Percentiles rank a stretch among this genome's conserved stretches.
These are phyloP conservation scores for Aleadryas rufinucha DNA, from an alignment of 2,113 vertebrate genomes.

Conservation along the genomic window DNA sequence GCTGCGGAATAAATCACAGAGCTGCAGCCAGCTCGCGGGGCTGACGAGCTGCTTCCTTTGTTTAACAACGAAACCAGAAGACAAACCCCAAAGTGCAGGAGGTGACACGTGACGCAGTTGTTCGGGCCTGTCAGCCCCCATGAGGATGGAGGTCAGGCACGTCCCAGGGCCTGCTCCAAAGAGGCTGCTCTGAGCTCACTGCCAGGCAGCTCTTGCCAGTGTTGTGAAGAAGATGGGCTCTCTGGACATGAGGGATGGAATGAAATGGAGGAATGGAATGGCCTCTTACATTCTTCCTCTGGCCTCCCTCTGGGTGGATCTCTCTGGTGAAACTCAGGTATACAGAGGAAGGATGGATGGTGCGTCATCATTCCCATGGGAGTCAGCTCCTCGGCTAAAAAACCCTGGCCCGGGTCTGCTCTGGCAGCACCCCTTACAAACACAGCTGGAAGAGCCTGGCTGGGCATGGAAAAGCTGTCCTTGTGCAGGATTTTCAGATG, in stretches of 20 bases:
- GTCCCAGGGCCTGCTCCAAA: accelerated
- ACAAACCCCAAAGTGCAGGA: neutral
- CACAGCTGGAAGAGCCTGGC: neutral
- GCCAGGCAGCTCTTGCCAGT: neutral
- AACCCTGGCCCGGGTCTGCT: too few species aligned
- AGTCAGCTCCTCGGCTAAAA: neutral
- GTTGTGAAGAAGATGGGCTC: neutral
- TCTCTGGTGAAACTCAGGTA: accelerated
- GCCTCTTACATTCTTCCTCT: neutral
- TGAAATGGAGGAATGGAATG: neutral
- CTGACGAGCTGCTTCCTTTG: slow-evolving; percentile 16
- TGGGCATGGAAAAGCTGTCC: neutral
- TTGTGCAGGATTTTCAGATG: neutral
- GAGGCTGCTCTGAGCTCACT: neutral
- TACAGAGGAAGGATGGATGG: accelerated
- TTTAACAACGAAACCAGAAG: neutral
- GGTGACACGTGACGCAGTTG: neutral
- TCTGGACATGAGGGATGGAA: neutral
- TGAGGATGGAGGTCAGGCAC: neutral
- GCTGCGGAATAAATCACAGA: neutral
- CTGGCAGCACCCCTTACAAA: too few species aligned
- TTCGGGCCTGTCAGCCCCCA: neutral
- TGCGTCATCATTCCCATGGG: accelerated
- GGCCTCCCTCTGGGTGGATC: neutral
- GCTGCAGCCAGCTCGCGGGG: neutral